Evolutionary conservation across 1,140 invertebrate genomes (phyloP).

Genomic region (Scaptomyza pallida): DNA sequence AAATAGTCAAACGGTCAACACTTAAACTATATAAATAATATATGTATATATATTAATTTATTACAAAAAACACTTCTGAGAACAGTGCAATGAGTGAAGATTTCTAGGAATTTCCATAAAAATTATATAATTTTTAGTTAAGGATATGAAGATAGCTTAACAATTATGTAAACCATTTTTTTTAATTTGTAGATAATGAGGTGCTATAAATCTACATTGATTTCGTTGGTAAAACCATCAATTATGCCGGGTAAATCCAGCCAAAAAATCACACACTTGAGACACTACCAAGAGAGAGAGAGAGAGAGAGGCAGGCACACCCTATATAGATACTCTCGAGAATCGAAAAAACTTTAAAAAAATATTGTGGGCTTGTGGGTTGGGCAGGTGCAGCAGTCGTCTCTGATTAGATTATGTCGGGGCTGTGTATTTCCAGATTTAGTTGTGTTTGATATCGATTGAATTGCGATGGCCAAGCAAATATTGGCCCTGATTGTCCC

Average conservation of each 20-base stretch:
- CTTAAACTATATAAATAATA: no score
- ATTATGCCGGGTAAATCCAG: constrained; percentile 8
- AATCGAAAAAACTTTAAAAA: background rate
- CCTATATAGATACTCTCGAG: background rate
- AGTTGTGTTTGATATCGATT: constrained; percentile 25
- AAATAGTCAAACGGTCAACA: background rate
- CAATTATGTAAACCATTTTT: background rate
- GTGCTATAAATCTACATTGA: constrained; percentile 14
- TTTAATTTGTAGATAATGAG: background rate
- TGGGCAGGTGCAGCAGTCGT: constrained; percentile 2
- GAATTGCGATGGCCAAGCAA: constrained; percentile 23
- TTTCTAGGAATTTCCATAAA: no score
- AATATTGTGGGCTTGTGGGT: constrained; percentile 1
- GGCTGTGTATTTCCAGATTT: constrained; percentile 39
- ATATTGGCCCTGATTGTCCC: constrained; percentile 12
- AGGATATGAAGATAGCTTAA: no score
- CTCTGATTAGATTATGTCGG: constrained; percentile 51
- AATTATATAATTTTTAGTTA: no score
- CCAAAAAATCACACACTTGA: background rate
- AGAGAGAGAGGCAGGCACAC: background rate
- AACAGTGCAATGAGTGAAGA: no score
- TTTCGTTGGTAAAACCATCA: constrained; percentile 16
- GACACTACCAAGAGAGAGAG: background rate
- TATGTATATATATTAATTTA: no score
- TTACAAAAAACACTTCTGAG: no score